Evolutionary conservation across 2,888 invertebrate genomes (phyloP).

Genomic region (Rhodophaea formosa): DNA sequence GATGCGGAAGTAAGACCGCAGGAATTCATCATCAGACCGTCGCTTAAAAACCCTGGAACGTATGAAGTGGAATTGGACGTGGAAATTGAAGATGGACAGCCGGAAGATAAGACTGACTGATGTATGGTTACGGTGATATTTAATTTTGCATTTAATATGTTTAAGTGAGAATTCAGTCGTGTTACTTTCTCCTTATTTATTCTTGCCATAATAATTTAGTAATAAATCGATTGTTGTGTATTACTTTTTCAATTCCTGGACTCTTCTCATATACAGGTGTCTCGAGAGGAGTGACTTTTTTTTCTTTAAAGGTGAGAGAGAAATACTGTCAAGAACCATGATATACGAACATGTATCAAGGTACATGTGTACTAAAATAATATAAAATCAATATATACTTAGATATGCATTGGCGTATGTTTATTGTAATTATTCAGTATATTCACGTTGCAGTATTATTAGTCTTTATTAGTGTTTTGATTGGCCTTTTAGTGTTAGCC

Average conservation of each 20-base stretch:
- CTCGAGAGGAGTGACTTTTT: no score
- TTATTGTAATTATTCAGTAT: no score
- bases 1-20: constrained; percentile 64
- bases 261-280: not conserved
- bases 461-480: no score
- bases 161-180: constrained; percentile 27
- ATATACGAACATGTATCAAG: no score
- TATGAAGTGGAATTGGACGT: constrained; percentile 70
- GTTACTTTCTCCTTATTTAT: constrained; percentile 46
- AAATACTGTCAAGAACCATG: no score
- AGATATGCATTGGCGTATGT: no score
- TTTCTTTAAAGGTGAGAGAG: no score
- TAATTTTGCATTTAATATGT: constrained; percentile 43
- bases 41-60: constrained; percentile 64
- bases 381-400: no score
- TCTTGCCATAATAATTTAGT: constrained; percentile 66
- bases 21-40: constrained; percentile 62
- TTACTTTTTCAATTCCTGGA: constrained; percentile 26
- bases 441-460: no score
- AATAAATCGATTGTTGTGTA: constrained; percentile 36
- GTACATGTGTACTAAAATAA: no score
- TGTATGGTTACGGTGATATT: constrained; percentile 25
- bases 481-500: no score
- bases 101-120: constrained; percentile 41
- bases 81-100: constrained; percentile 67